Evolutionary conservation across 2,888 invertebrate genomes (phyloP), one percentile per base, ranked within the genome.

Genomic region (Dasysyrphus albostriatus): DNA sequence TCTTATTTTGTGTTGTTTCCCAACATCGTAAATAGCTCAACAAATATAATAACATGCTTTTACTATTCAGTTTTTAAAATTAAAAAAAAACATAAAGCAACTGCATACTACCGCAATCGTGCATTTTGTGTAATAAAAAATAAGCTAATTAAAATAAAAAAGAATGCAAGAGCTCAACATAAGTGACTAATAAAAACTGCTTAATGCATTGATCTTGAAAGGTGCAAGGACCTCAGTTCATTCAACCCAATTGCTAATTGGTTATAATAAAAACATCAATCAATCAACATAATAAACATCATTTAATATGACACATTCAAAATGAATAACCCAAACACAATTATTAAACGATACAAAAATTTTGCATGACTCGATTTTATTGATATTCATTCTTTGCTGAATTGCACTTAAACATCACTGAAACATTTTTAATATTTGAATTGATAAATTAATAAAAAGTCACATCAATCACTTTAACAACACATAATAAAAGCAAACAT

Each of bases 391-490:
- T 56, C n/a, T 2, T 24, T 58, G 5, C 39, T 19, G 0, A 19
- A 19, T 59, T 59, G 24, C 34, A 56, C 24, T 29, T 29, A 56
- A 47, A 16, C 10, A 59, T 24, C 37, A 39, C 7, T 12, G 5
- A 9, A 58, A 34, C 8, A 58, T n/a, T 56, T 56, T 56, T 56
- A 56, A 32, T n/a, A 56, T 29, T 32, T 56, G n/a, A 32, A 32
- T 32, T 54, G 6, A 54, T 54, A 6, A 14, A n/a, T 32, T 4
- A 34, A 58, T 4, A 58, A 32, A n/a, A 16, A 58, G n/a, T 32
- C 56, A 58, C 10, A 14, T 14, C 29, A 51, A 47, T 49, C 10
- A 54, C 5, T 12, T 0, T n/a, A 54, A 54, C 19, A 24, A 5
- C 19, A 51, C 9, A 24, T 5, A 6, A 24, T 24, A 51, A 51